Percentiles rank a stretch among this genome's conserved stretches.
Evolutionary conservation across 2,797 vertebrate genomes (phyloP).

Genomic region (Muscicapa comitata): DNA sequence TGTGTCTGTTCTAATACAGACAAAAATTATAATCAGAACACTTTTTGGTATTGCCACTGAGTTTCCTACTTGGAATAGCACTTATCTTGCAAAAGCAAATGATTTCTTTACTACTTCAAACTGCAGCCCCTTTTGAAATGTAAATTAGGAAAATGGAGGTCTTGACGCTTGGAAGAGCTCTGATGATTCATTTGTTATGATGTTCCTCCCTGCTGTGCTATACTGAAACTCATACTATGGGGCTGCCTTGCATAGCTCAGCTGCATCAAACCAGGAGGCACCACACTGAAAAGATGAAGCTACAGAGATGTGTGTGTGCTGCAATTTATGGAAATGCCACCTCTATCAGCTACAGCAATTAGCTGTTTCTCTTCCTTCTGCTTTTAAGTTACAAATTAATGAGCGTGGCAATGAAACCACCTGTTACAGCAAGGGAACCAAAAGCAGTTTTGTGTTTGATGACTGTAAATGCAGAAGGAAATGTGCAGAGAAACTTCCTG

Average conservation of each 20-base stretch:
- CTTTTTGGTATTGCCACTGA: slow-evolving; percentile 11
- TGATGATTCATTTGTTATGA: slow-evolving; percentile 47
- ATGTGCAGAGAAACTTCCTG: neutral
- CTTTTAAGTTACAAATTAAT: slow-evolving; percentile 36
- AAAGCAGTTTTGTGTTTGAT: neutral
- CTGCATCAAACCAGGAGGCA: neutral
- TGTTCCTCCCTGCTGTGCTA: neutral
- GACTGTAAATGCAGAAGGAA: neutral
- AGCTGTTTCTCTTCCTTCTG: neutral
- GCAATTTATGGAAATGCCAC: neutral
- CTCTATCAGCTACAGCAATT: neutral
- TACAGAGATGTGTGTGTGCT: neutral
- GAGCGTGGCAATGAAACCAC: neutral
- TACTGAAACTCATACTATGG: neutral
- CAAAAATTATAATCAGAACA: slow-evolving; percentile 21
- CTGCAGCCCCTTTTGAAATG: slow-evolving; percentile 67
- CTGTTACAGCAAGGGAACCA: neutral
- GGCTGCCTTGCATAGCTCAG: neutral
- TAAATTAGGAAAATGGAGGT: slow-evolving; percentile 61
- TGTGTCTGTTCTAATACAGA: slow-evolving; percentile 12
- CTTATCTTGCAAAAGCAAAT: slow-evolving; percentile 67
- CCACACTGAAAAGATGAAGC: neutral
- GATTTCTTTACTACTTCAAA: slow-evolving; percentile 59
- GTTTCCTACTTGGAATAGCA: slow-evolving; percentile 53
- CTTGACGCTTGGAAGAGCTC: neutral